phyloP scores from a whole-genome alignment of 2,888 invertebrate species.

The Athalia rosae region DNA sequence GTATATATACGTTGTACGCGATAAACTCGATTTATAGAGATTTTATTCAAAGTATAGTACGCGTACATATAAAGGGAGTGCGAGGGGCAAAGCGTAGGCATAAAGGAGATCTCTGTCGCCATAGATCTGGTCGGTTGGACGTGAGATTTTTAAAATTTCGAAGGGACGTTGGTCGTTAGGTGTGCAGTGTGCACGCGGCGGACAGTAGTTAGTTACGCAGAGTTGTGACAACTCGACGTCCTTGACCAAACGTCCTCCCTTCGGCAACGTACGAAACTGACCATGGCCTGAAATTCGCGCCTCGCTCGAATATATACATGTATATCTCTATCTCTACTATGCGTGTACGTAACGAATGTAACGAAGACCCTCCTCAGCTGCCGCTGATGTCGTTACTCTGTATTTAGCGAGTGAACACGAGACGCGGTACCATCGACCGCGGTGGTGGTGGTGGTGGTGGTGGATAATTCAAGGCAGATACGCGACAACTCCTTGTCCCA shows the following conservation, averaged over 20 bases:
- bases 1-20: constrained; percentile 10
- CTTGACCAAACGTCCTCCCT: constrained; percentile 10
- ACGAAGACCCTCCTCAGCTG: not conserved
- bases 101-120: not conserved
- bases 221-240: not conserved
- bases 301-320: not conserved
- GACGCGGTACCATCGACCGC: constrained; percentile 12
- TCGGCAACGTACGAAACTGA: not conserved
- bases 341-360: too few relatives aligned
- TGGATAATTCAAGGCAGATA: constrained; percentile 15
- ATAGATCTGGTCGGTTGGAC: not conserved
- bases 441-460: too few relatives aligned
- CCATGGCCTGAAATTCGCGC: not conserved
- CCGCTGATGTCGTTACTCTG: not conserved
- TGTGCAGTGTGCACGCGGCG: too few relatives aligned
- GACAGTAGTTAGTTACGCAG: too few relatives aligned
- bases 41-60: constrained; percentile 21
- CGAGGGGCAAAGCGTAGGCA: not conserved
- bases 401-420: constrained; percentile 9
- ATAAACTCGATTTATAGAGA: constrained; percentile 22
- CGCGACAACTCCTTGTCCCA: not conserved
- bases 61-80: not conserved
- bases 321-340: too few relatives aligned
- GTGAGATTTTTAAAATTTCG: constrained; percentile 1
- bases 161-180: not conserved